Percentiles rank a stretch among this genome's conserved stretches.
These are phyloP conservation scores for Grammomys surdaster DNA, from an alignment of 2,113 vertebrate species.

Conservation along the genomic window DNA sequence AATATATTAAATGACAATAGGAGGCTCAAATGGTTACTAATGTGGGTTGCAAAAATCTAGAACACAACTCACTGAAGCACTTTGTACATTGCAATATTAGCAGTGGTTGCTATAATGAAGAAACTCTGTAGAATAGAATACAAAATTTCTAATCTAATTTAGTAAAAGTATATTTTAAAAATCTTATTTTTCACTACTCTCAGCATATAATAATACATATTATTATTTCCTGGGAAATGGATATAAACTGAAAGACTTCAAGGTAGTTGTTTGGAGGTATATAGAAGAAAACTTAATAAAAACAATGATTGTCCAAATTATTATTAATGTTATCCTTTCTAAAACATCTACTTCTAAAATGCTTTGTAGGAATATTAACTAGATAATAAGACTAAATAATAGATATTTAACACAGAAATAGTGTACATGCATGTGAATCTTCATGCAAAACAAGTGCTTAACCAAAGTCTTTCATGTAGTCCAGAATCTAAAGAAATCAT, in stretches of 20 bases:
- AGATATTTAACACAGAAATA: background rate
- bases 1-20: background rate
- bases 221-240: background rate
- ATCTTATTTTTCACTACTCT: background rate
- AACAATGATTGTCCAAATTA: background rate
- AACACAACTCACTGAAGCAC: background rate
- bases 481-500: background rate
- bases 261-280: constrained; percentile 11
- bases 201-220: background rate
- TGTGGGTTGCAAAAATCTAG: background rate
- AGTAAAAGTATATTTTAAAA: background rate
- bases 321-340: constrained; percentile 7
- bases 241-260: constrained; percentile 23
- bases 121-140: background rate
- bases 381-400: background rate
- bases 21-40: background rate
- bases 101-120: background rate
- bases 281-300: background rate
- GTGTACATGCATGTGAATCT: background rate
- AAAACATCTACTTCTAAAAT: constrained; percentile 34
- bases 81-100: background rate
- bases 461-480: background rate
- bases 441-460: background rate
- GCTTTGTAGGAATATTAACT: background rate
- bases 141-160: background rate